Conservation (phyloP, 92 coral and sea anemone species). For the Ricordea florida region DNA sequence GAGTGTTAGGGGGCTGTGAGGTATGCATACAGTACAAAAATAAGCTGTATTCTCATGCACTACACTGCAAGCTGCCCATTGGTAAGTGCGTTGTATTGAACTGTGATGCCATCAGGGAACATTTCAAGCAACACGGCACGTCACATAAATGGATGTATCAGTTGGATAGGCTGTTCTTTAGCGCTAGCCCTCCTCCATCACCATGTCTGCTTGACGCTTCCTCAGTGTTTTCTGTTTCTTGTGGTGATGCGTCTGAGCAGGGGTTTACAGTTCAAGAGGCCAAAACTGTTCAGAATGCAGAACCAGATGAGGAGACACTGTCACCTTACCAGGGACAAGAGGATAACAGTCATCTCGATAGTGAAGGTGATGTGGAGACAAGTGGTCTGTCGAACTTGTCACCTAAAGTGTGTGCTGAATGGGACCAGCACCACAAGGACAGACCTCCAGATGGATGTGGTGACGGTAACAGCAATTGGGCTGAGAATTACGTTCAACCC, state of each 20-base stretch:
- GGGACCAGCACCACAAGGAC: too few relatives aligned
- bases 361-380: too few relatives aligned
- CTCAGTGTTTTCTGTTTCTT: too few relatives aligned
- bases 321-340: too few relatives aligned
- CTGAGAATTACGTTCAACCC: neutral
- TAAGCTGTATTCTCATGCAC: constrained; percentile 11
- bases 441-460: too few relatives aligned
- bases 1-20: constrained; percentile 42
- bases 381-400: too few relatives aligned
- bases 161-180: constrained; percentile 36
- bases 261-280: too few relatives aligned
- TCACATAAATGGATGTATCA: constrained; percentile 14
- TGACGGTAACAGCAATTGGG: too few relatives aligned
- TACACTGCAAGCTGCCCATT: neutral
- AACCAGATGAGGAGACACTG: neutral
- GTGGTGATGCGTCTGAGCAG: too few relatives aligned
- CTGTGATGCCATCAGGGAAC: constrained; percentile 21
- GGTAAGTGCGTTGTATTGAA: constrained; percentile 6
- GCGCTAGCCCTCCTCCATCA: neutral
- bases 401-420: too few relatives aligned
- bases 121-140: neutral
- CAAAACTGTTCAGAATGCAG: neutral
- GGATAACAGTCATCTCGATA: too few relatives aligned
- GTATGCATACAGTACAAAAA: constrained; percentile 5
- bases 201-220: too few relatives aligned